Percentiles rank a stretch among this genome's conserved stretches.
Evolutionary conservation across 2,888 invertebrate genomes (phyloP).

Genomic region (Thyatira batis): DNA sequence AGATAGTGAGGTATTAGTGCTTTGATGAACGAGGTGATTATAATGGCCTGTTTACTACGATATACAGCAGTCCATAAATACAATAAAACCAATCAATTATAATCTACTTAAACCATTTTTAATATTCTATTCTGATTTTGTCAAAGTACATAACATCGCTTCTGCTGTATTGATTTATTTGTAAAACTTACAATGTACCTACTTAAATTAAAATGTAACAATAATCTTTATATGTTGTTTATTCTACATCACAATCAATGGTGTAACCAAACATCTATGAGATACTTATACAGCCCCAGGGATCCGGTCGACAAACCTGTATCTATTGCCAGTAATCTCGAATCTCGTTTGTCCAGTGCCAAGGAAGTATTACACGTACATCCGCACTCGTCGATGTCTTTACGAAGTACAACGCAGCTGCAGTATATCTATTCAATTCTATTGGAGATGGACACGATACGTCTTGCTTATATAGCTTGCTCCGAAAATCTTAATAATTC

Average conservation of each 20-base stretch:
- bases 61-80: constrained; percentile 10
- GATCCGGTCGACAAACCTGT: constrained; percentile 55
- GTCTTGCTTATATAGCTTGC: background rate
- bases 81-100: too few species aligned
- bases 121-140: too few species aligned
- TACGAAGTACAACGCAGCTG: constrained; percentile 7
- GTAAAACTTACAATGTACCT: background rate
- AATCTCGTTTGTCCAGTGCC: constrained; percentile 32
- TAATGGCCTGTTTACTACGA: constrained; percentile 4
- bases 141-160: too few species aligned
- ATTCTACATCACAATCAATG: background rate
- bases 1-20: constrained; percentile 19
- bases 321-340: constrained; percentile 48
- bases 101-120: too few species aligned
- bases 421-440: constrained; percentile 11
- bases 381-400: constrained; percentile 32
- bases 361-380: constrained; percentile 46
- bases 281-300: constrained; percentile 29
- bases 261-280: constrained; percentile 10
- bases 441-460: constrained; percentile 10
- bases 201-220: background rate
- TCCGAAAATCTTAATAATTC: too few species aligned
- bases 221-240: background rate
- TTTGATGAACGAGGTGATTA: constrained; percentile 19
- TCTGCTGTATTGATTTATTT: too few species aligned